phyloP scores from a whole-genome alignment of 1,140 invertebrate genomes.

The Drosophila virilis region DNA sequence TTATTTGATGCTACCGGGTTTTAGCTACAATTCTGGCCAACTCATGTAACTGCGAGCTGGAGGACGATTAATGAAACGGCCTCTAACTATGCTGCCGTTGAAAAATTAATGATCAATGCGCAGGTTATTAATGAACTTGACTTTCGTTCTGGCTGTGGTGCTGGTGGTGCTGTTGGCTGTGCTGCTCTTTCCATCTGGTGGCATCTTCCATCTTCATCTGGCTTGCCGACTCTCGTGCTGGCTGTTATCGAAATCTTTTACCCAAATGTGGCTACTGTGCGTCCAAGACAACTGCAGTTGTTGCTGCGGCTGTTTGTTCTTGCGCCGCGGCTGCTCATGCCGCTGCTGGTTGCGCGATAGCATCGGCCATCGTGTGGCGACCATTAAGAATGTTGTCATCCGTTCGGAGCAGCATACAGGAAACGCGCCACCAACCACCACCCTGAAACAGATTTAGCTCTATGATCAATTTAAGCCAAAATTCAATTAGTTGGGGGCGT shows the following conservation, averaged over 20 bases:
- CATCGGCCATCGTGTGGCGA: constrained; percentile 15
- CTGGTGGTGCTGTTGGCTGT: background rate
- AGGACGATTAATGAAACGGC: constrained; percentile 70
- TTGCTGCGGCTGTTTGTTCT: constrained; percentile 27
- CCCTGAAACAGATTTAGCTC: constrained; percentile 30
- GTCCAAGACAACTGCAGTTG: constrained; percentile 21
- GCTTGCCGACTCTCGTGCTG: constrained; percentile 23
- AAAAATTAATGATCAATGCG: constrained; percentile 77
- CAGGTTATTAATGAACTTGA: constrained; percentile 73
- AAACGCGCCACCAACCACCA: constrained; percentile 19
- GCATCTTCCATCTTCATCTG: constrained; percentile 33
- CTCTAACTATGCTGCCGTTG: constrained; percentile 53
- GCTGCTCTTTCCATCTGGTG: constrained; percentile 8
- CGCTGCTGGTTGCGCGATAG: constrained; percentile 20
- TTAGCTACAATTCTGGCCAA: constrained; percentile 10
- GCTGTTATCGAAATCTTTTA: constrained; percentile 74
- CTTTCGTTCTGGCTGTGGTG: constrained; percentile 11
- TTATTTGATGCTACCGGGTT: constrained; percentile 40
- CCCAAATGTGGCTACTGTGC: constrained; percentile 77
- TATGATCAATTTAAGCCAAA: constrained; percentile 42
- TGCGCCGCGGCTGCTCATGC: constrained; percentile 30
- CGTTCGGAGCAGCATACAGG: background rate
- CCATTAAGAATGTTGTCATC: constrained; percentile 33
- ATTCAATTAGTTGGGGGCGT: constrained; percentile 33
- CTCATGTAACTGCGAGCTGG: constrained; percentile 5